phyloP scores from a whole-genome alignment of 2,113 vertebrate species.

The Oxyura jamaicensis region DNA sequence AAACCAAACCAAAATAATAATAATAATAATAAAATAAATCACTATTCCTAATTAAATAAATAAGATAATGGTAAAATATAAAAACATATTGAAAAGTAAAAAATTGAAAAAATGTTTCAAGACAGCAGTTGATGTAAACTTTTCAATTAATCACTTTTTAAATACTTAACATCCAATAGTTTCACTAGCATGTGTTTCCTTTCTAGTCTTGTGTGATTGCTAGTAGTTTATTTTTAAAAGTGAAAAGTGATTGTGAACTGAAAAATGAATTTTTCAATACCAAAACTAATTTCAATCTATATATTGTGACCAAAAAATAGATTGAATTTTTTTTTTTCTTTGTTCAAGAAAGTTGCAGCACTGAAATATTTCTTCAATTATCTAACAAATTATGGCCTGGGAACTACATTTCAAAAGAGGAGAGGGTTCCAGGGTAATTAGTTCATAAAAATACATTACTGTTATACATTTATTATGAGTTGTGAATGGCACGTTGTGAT shows the following conservation, averaged over 20 bases:
- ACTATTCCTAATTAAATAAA: not conserved
- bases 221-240: not conserved
- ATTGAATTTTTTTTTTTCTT: not conserved
- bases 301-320: not conserved
- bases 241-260: not conserved
- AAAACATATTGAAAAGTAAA: not conserved
- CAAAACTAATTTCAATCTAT: not conserved
- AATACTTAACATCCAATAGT: not conserved
- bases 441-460: not conserved
- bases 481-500: not conserved
- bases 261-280: not conserved
- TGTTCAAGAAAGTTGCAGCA: not conserved
- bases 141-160: not conserved
- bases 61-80: not conserved
- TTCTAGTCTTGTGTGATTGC: not conserved
- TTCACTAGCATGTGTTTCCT: not conserved
- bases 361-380: not conserved
- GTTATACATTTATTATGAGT: not conserved
- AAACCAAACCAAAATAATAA: not conserved
- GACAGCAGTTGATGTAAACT: not conserved
- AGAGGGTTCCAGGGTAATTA: not conserved
- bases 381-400: not conserved
- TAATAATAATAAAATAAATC: no score
- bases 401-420: not conserved
- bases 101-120: not conserved